Evolutionary conservation across 2,113 vertebrate species (phyloP).

Genomic region (Sinocyclocheilus maitianheensis): DNA sequence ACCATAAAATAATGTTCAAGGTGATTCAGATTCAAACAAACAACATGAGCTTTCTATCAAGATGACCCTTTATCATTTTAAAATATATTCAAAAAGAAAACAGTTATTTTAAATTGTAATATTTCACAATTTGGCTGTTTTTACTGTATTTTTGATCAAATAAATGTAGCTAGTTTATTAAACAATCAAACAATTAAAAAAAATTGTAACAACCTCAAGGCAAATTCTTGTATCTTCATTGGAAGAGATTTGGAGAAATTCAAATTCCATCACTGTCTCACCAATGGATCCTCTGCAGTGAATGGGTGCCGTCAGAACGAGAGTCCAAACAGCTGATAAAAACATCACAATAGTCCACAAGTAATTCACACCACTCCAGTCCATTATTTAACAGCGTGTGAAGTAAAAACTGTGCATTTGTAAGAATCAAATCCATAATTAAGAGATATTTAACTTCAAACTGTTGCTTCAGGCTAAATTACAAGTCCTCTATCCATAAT

Average conservation of each 20-base stretch:
- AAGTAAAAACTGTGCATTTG: not conserved
- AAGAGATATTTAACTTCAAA: too few species aligned
- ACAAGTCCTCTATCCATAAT: too few species aligned
- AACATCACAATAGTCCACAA: not conserved
- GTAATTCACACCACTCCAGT: not conserved
- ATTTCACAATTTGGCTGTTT: not conserved
- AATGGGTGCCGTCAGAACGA: not conserved
- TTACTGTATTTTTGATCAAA: not conserved
- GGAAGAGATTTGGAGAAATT: too few species aligned
- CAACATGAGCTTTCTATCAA: constrained; percentile 3
- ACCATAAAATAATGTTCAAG: constrained; percentile 28
- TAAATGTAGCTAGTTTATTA: not conserved
- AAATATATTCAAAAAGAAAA: not conserved
- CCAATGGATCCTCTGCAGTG: not conserved
- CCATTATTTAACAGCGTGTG: not conserved
- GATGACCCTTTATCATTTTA: not conserved
- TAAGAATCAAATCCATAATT: too few species aligned
- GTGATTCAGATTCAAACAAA: constrained; percentile 30
- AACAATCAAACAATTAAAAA: too few species aligned
- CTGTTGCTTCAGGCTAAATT: too few species aligned
- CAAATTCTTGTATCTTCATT: too few species aligned
- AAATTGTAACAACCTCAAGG: too few species aligned
- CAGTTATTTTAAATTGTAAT: not conserved
- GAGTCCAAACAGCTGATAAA: not conserved
- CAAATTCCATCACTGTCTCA: too few species aligned